Base-by-base conservation (phyloP, 2,113 vertebrate genomes). In the Potamarius usumacintae region DNA sequence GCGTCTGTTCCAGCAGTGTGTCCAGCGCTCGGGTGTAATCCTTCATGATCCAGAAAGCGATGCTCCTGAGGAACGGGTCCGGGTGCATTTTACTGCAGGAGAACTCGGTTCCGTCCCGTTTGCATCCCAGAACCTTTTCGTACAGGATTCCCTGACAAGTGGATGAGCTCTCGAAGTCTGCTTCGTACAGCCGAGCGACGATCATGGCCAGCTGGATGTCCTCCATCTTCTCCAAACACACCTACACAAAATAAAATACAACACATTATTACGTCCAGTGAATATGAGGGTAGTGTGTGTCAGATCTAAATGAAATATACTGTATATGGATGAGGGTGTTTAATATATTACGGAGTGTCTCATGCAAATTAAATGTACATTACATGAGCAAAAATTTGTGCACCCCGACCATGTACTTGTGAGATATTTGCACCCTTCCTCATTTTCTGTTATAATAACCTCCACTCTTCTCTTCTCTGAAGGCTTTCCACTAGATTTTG, bases 141-240 rank as follows among this genome's bases (percentile, higher is more conserved):
- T 97, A 93, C 77, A 99, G 95, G 84, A 99, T 97, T 86, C 97
- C 97, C 92, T 96, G 96, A 69, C 97, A 99, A 0, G 98, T 99
- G 85, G 97, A 96, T 15, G 97, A 98, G 25, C 96, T 98, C 93
- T 99, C 98, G 93, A 97, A 97, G 93, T 99, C 98, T 0, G 98
- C 97, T 90, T 99, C 98, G 67, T 99, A 99, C 57, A 99, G 94
- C 85, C 98, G 95, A 67, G 98, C 97, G 87, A 99, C 97, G 79
- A 99, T 96, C 97, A 99, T 97, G 84, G 98, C 98, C 90, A 99
- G 87, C 92, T 99, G 98, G 90, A 98, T 97, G 90, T 99, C 98
- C 93, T 99, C 98, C 98, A 99, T 99, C 93, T 99, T 99, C 91
- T 99, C 98, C 93, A 99, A 92, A 91, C 98, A 97, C 0, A 99